Evolutionary conservation across 2,888 invertebrate genomes (phyloP).

Genomic region (Drosophila atripex): DNA sequence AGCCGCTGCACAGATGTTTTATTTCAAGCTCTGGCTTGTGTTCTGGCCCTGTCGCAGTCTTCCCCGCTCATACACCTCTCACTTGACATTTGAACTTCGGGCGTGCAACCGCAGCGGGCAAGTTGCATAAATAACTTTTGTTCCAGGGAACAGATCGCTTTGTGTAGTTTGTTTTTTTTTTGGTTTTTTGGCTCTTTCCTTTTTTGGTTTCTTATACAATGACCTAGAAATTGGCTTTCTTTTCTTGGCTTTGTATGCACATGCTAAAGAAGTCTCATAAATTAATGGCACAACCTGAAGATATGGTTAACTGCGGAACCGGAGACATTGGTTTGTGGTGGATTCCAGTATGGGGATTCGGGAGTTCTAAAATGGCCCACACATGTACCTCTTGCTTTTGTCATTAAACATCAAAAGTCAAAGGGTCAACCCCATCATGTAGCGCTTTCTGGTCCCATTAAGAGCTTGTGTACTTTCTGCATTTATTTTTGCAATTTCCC

Average conservation of each 20-base stretch:
- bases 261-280: conserved; percentile 42
- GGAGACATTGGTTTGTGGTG: conserved; percentile 30
- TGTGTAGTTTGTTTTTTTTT: conserved; percentile 28
- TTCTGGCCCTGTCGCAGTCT: conserved; percentile 33
- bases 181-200: conserved; percentile 29
- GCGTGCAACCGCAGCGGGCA: conserved; percentile 67
- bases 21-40: conserved; percentile 61
- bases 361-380: conserved; percentile 1
- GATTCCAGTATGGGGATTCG: conserved; percentile 10
- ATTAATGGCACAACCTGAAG: conserved; percentile 45
- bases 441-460: not conserved
- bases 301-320: conserved; percentile 32
- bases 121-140: conserved; percentile 69
- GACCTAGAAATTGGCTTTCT: conserved; percentile 72
- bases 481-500: conserved; percentile 31
- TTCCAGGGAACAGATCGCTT: conserved; percentile 30
- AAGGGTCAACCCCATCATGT: too few relatives aligned
- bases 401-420: conserved; percentile 12
- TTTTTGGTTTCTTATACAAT: conserved; percentile 41
- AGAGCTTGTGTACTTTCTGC: conserved; percentile 18
- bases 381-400: not conserved
- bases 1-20: conserved; percentile 64
- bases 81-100: conserved; percentile 72
- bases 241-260: conserved; percentile 52
- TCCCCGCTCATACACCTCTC: too few relatives aligned